Evolutionary conservation across 1,140 invertebrate genomes (phyloP), one percentile per base, ranked within the genome.

Genomic region (Ceratina calcarata): DNA sequence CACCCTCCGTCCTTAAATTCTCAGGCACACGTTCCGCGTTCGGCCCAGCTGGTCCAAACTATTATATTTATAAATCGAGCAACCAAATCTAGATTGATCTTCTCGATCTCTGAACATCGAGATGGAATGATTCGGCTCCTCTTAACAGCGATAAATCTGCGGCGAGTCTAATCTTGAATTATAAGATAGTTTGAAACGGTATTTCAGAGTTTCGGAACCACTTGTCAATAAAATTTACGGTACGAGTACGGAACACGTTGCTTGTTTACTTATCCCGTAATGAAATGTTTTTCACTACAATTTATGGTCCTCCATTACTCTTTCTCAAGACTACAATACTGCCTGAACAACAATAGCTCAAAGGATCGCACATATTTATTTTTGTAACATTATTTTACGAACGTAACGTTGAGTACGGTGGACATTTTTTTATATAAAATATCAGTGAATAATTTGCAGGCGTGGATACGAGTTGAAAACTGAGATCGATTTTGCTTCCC

Each of bases 171-270:
- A 67, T 67, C 45, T 45, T 4, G 51, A 67, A 67, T 67, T 49
- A 67, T 51, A 67, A 67, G 45, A 51, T 13, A 18, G 3, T 15
- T 18, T 12, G 16, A 10, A 6, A 16, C 37, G 45, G 3, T 18
- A 20, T 51, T 24, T 51, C n/a, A 24, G 45, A 24, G 37, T 65
- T 66, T 66, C 20, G n/a, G 2, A 16, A 45, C 62, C 32, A 13
- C 27, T 13, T 15, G 20, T 15, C 65, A 22, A 67, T 67, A 67
- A 67, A 67, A 51, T 67, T 67, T 51, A 67, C 66, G 66, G 18
- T 45, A 67, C 8, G 37, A 18, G 22, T 51, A 67, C 45, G 12
- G 45, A 51, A 20, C 15, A 51, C 65, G 20, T 24, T 22, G 18
- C 15, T 24, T 45, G 10, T 4, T 16, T 51, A 24, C 51, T 51